Evolutionary conservation across 2,888 invertebrate species (phyloP).

Genomic region (Pediacus dermestoides): DNA sequence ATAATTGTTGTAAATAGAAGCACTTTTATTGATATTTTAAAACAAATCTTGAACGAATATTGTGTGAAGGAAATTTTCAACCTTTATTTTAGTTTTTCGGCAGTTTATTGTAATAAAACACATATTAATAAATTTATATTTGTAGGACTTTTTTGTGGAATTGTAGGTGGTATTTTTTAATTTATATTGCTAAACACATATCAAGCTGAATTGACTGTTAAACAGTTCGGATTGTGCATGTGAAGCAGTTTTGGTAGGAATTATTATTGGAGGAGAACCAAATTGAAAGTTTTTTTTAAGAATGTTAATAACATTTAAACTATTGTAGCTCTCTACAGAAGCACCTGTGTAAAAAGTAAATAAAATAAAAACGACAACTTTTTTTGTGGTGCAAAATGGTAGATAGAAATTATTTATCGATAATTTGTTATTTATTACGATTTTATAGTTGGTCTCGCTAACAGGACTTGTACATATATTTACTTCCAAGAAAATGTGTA

Average conservation of each 20-base stretch:
- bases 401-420: slow-evolving; percentile 38
- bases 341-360: no score
- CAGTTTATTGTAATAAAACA: no score
- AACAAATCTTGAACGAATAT: no score
- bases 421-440: slow-evolving; percentile 46
- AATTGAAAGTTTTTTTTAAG: slow-evolving; percentile 21
- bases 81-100: no score
- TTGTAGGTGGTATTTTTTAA: slow-evolving; percentile 29
- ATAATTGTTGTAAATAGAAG: no score
- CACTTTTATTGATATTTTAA: no score
- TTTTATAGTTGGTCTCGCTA: slow-evolving; percentile 49
- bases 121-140: not conserved
- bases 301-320: slow-evolving; percentile 22
- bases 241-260: slow-evolving; percentile 21
- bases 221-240: slow-evolving; percentile 28
- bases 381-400: slow-evolving; percentile 34
- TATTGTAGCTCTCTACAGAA: slow-evolving; percentile 42
- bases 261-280: slow-evolving; percentile 13
- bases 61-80: no score
- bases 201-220: slow-evolving; percentile 34
- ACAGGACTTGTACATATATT: slow-evolving; percentile 50
- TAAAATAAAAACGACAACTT: slow-evolving; percentile 7
- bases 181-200: slow-evolving; percentile 38
- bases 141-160: slow-evolving; percentile 30
- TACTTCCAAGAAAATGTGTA: slow-evolving; percentile 47